Base-by-base conservation (phyloP, 2,797 vertebrate species). In the Enteromius trimaculatus region DNA sequence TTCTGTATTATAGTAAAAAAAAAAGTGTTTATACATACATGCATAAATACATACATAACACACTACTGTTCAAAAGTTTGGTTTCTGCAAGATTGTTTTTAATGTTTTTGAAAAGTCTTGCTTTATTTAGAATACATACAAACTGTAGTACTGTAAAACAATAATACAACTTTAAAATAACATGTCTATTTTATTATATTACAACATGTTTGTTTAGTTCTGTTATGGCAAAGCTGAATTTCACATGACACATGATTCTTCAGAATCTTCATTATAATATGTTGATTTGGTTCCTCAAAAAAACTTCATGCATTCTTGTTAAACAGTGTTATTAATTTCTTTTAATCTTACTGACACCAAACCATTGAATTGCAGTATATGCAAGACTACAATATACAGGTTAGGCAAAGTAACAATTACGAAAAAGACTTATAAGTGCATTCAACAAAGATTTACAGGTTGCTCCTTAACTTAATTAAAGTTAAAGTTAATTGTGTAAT, bases 391-490 rank as follows among this genome's bases (percentile, higher is more conserved):
- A 78, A 65, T 62, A 31, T 47, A 64, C n/a, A 60, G 37, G 37
- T 19, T 6, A 29, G 39, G 11, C 4, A 26, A 42, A 42, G 6
- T 39, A 14, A n/a, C 53, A 39, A 55, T n/a, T 58, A 21, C 31
- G 6, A 23, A n/a, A 26, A 17, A 62, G 16, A 71, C 9, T 29
- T 19, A 70, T 2, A 16, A 62, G 62, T 37, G 17, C 79, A 49
- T 81, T 29, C 19, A 62, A 62, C 23, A 47, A 42, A 71, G 10
- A 80, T 31, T 34, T 58, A 69, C 70, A 77, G 66, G 84, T 86
- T 85, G 87, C 91, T 83, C 72, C 81, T 90, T 29, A 17, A 6
- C 69, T 81, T 29, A n/a, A n/a, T n/a, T n/a, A n/a, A n/a, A n/a
- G n/a, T n/a, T n/a, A n/a, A n/a, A n/a, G 37, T 21, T 72, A 21